Percentiles rank a stretch among this genome's conserved stretches.
Conservation (phyloP, 2,113 vertebrate genomes). For the Uropsilus gracilis region DNA sequence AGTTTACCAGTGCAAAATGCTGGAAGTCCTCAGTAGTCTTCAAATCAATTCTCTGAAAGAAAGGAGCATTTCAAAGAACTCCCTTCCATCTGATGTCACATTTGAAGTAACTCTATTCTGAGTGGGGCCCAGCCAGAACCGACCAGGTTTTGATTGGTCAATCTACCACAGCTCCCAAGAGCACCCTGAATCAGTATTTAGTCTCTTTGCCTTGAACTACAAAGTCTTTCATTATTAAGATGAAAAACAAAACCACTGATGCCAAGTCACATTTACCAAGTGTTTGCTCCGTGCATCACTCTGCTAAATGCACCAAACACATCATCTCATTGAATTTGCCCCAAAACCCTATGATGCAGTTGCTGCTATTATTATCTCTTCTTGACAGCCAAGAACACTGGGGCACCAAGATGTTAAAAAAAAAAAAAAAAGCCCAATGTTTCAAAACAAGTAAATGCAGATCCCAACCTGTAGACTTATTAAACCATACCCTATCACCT, state of each 20-base stretch:
- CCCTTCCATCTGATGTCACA: background rate
- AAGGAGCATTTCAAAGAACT: background rate
- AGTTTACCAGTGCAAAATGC: background rate
- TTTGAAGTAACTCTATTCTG: background rate
- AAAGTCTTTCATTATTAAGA: background rate
- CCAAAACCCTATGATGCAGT: background rate
- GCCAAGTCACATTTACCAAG: background rate
- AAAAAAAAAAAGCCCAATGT: background rate
- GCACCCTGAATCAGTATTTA: background rate
- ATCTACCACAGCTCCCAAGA: background rate
- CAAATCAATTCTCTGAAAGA: background rate
- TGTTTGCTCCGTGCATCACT: background rate
- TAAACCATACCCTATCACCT: background rate
- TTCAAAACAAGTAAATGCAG: background rate
- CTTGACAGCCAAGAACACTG: background rate
- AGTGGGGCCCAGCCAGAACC: rapidly evolving
- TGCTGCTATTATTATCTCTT: background rate
- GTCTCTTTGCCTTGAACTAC: background rate
- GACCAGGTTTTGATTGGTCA: background rate
- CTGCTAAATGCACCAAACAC: background rate
- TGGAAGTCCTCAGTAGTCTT: background rate
- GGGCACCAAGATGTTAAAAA: background rate
- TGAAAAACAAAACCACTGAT: background rate
- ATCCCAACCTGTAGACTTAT: background rate
- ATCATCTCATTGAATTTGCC: background rate